Evolutionary conservation across 2,113 vertebrate genomes (phyloP).

Genomic region (Elgaria multicarinata): DNA sequence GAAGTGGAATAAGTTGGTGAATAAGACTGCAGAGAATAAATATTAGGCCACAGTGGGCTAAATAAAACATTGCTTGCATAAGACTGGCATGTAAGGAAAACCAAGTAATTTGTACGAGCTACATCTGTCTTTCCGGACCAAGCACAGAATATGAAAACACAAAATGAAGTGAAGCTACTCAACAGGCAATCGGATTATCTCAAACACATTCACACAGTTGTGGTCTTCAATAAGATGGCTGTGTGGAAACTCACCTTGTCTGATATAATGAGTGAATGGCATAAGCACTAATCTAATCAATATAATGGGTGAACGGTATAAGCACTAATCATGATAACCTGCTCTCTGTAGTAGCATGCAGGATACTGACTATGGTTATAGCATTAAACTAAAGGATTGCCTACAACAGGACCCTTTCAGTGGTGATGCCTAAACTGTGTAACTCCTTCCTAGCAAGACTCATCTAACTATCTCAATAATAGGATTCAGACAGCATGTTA

Average conservation of each 20-base stretch:
- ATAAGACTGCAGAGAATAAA: neutral
- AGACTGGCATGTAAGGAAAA: neutral
- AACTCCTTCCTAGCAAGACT: too few relatives aligned
- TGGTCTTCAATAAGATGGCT: neutral
- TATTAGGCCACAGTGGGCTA: neutral
- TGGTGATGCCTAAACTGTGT: neutral
- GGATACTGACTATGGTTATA: neutral
- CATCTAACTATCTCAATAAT: neutral
- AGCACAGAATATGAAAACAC: neutral
- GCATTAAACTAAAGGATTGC: neutral
- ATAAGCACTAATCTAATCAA: neutral
- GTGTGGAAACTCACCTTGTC: neutral
- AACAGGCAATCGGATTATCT: neutral
- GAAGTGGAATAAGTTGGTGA: neutral
- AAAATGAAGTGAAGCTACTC: neutral
- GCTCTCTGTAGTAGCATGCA: neutral
- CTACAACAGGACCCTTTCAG: neutral
- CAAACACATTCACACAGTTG: neutral
- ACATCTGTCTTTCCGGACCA: neutral
- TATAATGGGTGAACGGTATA: neutral
- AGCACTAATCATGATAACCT: neutral
- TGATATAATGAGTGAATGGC: neutral
- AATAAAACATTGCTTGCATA: neutral
- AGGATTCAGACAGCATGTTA: neutral
- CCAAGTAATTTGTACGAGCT: neutral